These are phyloP conservation scores for Brenthis ino DNA, from an alignment of 2,888 invertebrate genomes.

Conservation along the genomic window DNA sequence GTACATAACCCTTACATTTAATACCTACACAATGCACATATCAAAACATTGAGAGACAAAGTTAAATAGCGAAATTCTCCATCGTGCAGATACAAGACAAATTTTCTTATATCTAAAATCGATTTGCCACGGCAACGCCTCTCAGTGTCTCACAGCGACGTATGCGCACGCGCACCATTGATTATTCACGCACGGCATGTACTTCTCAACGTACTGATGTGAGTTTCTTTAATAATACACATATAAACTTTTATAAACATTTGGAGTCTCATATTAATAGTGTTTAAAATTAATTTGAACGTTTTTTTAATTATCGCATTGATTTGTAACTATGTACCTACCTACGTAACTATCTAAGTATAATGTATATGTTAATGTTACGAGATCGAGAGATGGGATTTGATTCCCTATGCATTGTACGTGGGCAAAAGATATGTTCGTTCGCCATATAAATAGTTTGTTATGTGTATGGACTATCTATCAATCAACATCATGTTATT, in stretches of 20 bases:
- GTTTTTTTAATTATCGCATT: too few species aligned
- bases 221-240: constrained; percentile 27
- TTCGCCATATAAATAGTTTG: too few species aligned
- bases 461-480: too few species aligned
- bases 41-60: neutral
- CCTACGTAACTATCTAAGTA: too few species aligned
- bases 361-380: too few species aligned
- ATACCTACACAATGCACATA: neutral
- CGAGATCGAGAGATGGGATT: too few species aligned
- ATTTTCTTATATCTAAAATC: constrained; percentile 29
- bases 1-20: neutral
- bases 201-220: constrained; percentile 22
- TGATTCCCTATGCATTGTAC: too few species aligned
- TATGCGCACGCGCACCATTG: constrained; percentile 32
- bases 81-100: constrained; percentile 16
- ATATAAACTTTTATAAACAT: neutral
- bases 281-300: too few species aligned
- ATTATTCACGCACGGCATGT: constrained; percentile 33
- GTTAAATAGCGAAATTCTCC: constrained; percentile 10
- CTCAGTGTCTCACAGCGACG: constrained; percentile 9
- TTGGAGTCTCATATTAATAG: too few species aligned
- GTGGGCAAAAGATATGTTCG: too few species aligned
- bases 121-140: constrained; percentile 32
- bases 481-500: too few species aligned
- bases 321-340: too few species aligned